These are phyloP conservation scores for Lichenostomus cassidix DNA, from an alignment of 2,113 vertebrate genomes.

Conservation along the genomic window DNA sequence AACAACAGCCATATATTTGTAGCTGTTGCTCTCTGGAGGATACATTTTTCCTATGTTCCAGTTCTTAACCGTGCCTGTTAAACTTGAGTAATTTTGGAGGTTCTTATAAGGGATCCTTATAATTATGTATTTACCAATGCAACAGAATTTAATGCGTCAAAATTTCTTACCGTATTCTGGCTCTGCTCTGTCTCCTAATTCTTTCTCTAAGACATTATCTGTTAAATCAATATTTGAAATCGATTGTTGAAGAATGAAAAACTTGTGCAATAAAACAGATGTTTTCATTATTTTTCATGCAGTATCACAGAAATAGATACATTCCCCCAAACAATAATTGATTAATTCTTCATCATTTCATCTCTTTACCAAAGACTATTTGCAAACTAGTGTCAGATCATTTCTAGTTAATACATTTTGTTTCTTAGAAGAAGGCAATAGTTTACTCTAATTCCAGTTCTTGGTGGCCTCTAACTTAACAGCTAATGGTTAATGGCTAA, in stretches of 20 bases:
- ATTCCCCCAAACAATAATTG: background rate
- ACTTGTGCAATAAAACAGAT: background rate
- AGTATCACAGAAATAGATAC: background rate
- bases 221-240: constrained; percentile 62
- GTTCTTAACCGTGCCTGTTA: background rate
- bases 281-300: constrained; percentile 20
- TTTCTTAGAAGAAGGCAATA: background rate
- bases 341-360: background rate
- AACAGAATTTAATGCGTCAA: background rate
- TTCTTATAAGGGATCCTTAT: background rate
- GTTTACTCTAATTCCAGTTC: background rate
- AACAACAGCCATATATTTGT: background rate
- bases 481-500: background rate
- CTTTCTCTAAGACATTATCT: constrained; percentile 72
- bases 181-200: constrained; percentile 65
- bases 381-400: background rate
- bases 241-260: constrained; percentile 31
- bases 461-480: background rate
- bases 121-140: background rate
- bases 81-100: background rate
- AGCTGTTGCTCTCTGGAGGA: background rate
- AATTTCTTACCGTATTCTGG: constrained; percentile 64
- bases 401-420: background rate
- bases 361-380: background rate
- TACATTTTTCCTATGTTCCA: background rate